A percentile compares a stretch with the other conserved stretches of the same genome.
phyloP scores from a whole-genome alignment of 2,888 invertebrate genomes.

The Flexamia atlantica region DNA sequence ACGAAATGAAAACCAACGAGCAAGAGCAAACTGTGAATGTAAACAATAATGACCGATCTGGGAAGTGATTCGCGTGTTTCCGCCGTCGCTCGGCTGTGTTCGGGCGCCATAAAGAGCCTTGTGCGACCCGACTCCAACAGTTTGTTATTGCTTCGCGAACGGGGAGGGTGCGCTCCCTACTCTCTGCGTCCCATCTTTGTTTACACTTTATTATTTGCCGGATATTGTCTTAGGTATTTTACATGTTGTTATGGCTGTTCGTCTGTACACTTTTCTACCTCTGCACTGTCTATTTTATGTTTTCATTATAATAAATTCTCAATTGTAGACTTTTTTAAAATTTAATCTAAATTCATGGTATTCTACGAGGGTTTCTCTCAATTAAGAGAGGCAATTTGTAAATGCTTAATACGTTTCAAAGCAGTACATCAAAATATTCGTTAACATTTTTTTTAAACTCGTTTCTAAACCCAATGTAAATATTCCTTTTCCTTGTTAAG shows the following conservation, averaged over 20 bases:
- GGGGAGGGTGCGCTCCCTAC: not conserved
- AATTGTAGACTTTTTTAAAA: too few species aligned
- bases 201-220: conserved; percentile 32
- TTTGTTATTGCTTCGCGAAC: not conserved
- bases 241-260: conserved; percentile 13
- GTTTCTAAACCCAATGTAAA: too few species aligned
- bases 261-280: not conserved
- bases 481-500: too few species aligned
- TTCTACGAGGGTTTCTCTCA: too few species aligned
- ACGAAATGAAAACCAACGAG: conserved; percentile 7
- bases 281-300: too few species aligned
- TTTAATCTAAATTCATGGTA: too few species aligned
- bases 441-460: too few species aligned
- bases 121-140: conserved; percentile 27
- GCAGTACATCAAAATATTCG: too few species aligned
- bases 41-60: conserved; percentile 15
- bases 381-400: too few species aligned
- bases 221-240: conserved; percentile 25
- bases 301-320: too few species aligned
- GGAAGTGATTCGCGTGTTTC: not conserved
- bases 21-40: conserved; percentile 4
- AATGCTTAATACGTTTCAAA: too few species aligned
- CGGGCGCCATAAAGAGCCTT: not conserved
- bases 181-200: not conserved
- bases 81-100: not conserved